Conservation (phyloP, 2,888 invertebrate species). For the Iselma pallidipennis region DNA sequence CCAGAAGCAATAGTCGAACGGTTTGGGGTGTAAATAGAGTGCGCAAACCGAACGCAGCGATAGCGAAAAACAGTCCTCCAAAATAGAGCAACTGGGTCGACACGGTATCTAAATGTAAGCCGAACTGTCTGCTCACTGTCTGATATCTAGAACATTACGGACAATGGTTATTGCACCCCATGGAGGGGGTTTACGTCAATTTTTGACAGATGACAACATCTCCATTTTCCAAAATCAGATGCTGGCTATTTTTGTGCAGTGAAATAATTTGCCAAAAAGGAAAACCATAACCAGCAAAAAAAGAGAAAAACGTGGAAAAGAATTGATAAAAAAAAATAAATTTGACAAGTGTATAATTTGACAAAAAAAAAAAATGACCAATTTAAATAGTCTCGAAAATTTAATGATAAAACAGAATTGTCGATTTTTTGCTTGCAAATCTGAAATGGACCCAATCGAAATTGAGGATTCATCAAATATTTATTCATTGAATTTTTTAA, state of each 20-base stretch:
- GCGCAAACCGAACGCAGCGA: too few species aligned
- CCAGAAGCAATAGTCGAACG: too few species aligned
- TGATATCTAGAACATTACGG: too few species aligned
- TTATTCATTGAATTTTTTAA: slow-evolving; percentile 44
- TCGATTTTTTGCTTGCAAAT: slow-evolving; percentile 36
- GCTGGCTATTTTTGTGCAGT: slow-evolving; percentile 27
- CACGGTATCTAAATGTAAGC: too few species aligned
- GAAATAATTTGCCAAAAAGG: slow-evolving; percentile 19
- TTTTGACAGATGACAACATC: slow-evolving; percentile 27
- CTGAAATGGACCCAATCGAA: slow-evolving; percentile 40
- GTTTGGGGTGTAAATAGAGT: too few species aligned
- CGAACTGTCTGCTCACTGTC: too few species aligned
- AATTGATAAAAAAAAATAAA: slow-evolving; percentile 6
- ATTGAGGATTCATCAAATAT: slow-evolving; percentile 36
- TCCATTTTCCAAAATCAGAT: slow-evolving; percentile 27
- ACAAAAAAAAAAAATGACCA: slow-evolving; percentile 22
- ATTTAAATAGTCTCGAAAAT: slow-evolving; percentile 21
- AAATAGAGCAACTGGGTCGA: too few species aligned
- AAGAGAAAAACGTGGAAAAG: slow-evolving; percentile 13
- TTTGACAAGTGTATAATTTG: slow-evolving; percentile 9
- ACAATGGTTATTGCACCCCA: too few species aligned
- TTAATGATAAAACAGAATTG: slow-evolving; percentile 31
- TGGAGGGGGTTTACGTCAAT: too few species aligned
- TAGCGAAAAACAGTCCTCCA: too few species aligned
- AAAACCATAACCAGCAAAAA: too few species aligned